A percentile compares a stretch with the other conserved stretches of the same genome.
These are phyloP conservation scores for Gandaritis pyraliata DNA, from an alignment of 2,888 invertebrate species.

Conservation along the genomic window DNA sequence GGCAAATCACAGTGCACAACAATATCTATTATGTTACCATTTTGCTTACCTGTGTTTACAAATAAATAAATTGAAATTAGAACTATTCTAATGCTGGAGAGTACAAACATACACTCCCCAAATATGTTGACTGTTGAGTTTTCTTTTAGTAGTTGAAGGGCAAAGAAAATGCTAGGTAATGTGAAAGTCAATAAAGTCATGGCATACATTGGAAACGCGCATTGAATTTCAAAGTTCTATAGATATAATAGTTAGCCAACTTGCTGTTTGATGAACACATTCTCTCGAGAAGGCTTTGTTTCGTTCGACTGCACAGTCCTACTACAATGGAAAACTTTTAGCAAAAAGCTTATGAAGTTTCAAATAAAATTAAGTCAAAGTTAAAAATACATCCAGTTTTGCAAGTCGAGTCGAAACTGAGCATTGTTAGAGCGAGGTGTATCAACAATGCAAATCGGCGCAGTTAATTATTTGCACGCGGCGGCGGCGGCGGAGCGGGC, in stretches of 20 bases:
- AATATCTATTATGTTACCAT: no score
- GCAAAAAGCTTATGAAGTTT: conserved; percentile 21
- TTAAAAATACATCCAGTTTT: conserved; percentile 22
- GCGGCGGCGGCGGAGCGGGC: conserved; percentile 16
- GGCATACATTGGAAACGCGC: neutral
- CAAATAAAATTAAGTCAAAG: conserved; percentile 19
- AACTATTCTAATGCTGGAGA: no score
- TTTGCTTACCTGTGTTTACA: no score
- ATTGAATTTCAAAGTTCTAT: conserved; percentile 5
- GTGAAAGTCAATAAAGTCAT: neutral
- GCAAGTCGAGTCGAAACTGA: conserved; percentile 14
- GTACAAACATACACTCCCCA: no score
- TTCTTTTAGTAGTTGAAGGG: no score
- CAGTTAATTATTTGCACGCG: conserved; percentile 36
- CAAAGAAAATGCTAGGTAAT: no score
- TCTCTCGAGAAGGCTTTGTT: conserved; percentile 12
- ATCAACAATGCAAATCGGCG: conserved; percentile 31
- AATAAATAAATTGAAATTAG: no score
- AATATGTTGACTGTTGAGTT: no score
- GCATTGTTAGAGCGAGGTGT: conserved; percentile 24
- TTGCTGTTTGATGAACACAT: conserved; percentile 14
- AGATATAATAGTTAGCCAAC: no score
- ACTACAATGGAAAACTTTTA: conserved; percentile 11
- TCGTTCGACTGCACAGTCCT: conserved; percentile 1
- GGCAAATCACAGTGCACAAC: no score